Evolutionary conservation across 2,888 invertebrate species (phyloP).

Genomic region (Nematopogon swammerdamellus): DNA sequence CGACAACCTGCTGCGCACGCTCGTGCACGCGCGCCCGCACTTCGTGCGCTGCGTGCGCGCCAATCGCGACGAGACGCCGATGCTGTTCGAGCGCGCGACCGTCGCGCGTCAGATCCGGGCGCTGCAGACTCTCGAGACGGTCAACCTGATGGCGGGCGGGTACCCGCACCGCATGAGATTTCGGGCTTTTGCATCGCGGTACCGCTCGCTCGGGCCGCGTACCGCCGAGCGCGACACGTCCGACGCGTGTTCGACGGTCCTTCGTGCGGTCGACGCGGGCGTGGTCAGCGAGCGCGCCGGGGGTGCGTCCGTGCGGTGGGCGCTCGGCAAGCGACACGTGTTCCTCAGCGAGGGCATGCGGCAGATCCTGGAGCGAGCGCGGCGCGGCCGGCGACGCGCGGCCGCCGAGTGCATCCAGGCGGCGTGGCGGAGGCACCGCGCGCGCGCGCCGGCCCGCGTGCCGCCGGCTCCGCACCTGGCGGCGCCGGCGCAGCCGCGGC

Average conservation of each 20-base stretch:
- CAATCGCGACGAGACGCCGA: slow-evolving; percentile 77
- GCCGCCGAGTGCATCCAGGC: slow-evolving; percentile 84
- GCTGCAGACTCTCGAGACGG: slow-evolving; percentile 88
- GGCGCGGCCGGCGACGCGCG: slow-evolving; percentile 71
- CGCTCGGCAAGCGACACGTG: slow-evolving; percentile 88
- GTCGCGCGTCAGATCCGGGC: slow-evolving; percentile 89
- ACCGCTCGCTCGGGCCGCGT: slow-evolving; percentile 82
- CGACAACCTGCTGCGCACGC: slow-evolving; percentile 85
- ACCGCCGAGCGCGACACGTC: slow-evolving; percentile 60
- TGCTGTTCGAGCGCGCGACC: slow-evolving; percentile 77
- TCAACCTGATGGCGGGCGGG: slow-evolving; percentile 92
- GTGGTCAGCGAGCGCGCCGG: slow-evolving; percentile 73
- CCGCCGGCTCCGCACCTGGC: slow-evolving; percentile 6
- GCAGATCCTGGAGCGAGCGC: slow-evolving; percentile 81
- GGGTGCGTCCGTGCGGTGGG: slow-evolving; percentile 70
- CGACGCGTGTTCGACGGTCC: slow-evolving; percentile 66
- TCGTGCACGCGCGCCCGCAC: slow-evolving; percentile 91
- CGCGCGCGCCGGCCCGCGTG: slow-evolving; percentile 30
- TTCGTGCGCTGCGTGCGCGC: slow-evolving; percentile 92
- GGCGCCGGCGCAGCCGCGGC: slow-evolving; percentile 55
- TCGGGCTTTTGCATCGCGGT: slow-evolving; percentile 85
- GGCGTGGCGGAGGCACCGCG: slow-evolving; percentile 79
- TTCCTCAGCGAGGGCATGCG: slow-evolving; percentile 92
- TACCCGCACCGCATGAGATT: slow-evolving; percentile 95
- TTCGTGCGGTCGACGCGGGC: slow-evolving; percentile 74